Conservation (phyloP, 2,888 invertebrate species). For the Osmoderma eremita region DNA sequence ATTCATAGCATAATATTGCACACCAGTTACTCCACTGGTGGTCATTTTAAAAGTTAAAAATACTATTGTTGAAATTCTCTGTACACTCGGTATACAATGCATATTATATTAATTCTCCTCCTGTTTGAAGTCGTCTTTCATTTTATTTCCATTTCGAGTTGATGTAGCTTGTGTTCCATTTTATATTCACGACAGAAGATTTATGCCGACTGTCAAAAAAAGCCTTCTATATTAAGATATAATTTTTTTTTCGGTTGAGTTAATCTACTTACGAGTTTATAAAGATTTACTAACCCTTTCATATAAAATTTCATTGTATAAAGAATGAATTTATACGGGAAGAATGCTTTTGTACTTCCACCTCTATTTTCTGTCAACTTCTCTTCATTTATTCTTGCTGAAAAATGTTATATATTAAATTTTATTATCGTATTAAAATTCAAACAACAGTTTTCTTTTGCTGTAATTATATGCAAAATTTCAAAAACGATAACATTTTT, state of each 20-base stretch:
- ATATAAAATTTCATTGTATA: constrained; percentile 42
- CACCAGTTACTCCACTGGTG: no score
- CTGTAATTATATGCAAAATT: no score
- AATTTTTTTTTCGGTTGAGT: constrained; percentile 58
- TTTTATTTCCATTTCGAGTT: constrained; percentile 64
- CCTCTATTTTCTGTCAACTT: neutral
- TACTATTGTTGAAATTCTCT: no score
- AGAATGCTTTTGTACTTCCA: neutral
- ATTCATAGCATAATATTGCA: no score
- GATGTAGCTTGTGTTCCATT: constrained; percentile 64
- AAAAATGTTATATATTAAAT: no score
- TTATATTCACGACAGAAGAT: constrained; percentile 60
- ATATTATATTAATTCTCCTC: constrained; percentile 60
- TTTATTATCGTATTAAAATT: no score
- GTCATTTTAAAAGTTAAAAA: no score
- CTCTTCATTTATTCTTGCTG: no score
- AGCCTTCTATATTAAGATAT: constrained; percentile 64
- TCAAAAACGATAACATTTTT: no score
- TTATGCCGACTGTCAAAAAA: constrained; percentile 62
- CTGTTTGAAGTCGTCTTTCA: constrained; percentile 62
- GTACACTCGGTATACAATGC: no score
- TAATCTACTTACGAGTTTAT: constrained; percentile 42
- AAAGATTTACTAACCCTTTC: constrained; percentile 43
- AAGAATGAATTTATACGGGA: constrained; percentile 40
- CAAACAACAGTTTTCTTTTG: no score